These are phyloP conservation scores for Lysandra coridon DNA, from an alignment of 2,888 invertebrate genomes.

Conservation along the genomic window DNA sequence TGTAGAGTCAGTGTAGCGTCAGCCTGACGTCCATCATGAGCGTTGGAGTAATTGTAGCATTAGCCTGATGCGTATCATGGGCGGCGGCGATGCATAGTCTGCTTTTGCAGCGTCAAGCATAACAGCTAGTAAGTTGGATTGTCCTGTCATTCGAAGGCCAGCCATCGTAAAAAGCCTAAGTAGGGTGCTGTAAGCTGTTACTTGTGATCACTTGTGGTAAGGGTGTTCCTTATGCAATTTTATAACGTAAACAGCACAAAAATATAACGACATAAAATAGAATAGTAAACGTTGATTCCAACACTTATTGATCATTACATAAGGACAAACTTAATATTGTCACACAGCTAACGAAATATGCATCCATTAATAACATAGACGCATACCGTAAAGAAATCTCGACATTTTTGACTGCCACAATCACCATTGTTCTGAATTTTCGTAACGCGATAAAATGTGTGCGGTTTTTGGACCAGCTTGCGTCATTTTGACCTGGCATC, in stretches of 20 bases:
- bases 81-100: too few species aligned
- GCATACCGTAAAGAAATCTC: conserved; percentile 3
- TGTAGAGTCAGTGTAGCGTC: neutral
- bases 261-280: neutral
- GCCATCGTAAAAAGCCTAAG: too few species aligned
- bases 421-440: conserved; percentile 25
- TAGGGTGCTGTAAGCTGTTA: too few species aligned
- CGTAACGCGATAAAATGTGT: conserved; percentile 18
- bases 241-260: neutral
- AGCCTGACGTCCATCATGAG: neutral
- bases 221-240: neutral
- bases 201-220: neutral
- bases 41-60: neutral
- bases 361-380: conserved; percentile 1
- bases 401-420: conserved; percentile 7
- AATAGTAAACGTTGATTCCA: neutral
- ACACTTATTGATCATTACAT: neutral
- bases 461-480: conserved; percentile 2
- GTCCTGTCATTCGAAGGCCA: too few species aligned
- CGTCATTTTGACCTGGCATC: conserved; percentile 16
- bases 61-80: neutral
- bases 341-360: neutral
- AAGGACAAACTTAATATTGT: neutral
- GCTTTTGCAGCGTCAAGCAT: neutral
- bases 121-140: neutral